Conservation (phyloP, 2,888 invertebrate genomes). For the Drosophila falleni region DNA sequence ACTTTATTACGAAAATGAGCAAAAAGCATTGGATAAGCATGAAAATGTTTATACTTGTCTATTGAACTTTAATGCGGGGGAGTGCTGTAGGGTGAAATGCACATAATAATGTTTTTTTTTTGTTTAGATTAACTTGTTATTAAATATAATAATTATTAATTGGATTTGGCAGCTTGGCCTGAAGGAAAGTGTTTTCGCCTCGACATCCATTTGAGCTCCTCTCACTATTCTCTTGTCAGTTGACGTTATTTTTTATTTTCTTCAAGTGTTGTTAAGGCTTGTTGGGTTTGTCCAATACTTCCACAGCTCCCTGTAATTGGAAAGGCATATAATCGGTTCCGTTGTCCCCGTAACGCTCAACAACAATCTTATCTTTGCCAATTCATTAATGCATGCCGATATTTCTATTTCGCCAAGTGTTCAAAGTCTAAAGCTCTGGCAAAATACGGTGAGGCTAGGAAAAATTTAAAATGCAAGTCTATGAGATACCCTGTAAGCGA, state of each 20-base stretch:
- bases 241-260: not conserved
- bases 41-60: constrained; percentile 59
- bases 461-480: not conserved
- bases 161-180: constrained; percentile 55
- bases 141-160: constrained; percentile 71
- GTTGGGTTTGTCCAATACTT: constrained; percentile 9
- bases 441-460: not conserved
- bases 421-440: constrained; percentile 52
- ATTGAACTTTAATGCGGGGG: constrained; percentile 62
- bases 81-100: not conserved
- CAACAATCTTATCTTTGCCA: constrained; percentile 67
- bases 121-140: constrained; percentile 48
- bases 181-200: constrained; percentile 47
- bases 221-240: constrained; percentile 3
- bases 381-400: constrained; percentile 51
- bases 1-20: constrained; percentile 67
- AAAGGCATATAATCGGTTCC: constrained; percentile 2
- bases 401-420: constrained; percentile 30
- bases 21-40: constrained; percentile 54
- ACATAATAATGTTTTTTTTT: constrained; percentile 16
- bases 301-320: not conserved
- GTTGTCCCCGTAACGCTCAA: not conserved
- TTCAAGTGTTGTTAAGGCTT: constrained; percentile 27
- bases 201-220: not conserved
- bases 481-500: constrained; percentile 7